Conservation (phyloP, 2,113 vertebrate genomes). For the Poeciliopsis occidentalis region DNA sequence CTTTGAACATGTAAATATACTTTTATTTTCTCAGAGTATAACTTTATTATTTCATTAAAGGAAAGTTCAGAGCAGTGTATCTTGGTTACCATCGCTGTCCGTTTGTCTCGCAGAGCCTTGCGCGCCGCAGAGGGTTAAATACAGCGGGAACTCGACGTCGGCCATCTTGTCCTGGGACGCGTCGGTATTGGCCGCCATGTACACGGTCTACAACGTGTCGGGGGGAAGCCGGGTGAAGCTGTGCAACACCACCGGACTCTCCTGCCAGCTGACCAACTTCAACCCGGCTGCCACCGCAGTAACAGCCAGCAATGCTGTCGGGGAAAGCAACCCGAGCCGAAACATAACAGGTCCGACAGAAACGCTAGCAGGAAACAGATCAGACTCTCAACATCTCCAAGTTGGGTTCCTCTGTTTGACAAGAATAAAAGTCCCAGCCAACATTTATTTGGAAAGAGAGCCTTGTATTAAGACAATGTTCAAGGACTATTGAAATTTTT, state of each 20-base stretch:
- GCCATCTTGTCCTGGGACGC: constrained; percentile 66
- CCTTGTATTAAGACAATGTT: no score
- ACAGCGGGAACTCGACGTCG: constrained; percentile 28
- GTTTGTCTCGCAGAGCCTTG: constrained; percentile 71
- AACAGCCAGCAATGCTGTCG: constrained; percentile 72
- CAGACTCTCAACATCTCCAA: background rate
- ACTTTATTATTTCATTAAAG: no score
- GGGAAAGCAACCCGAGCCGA: constrained; percentile 67
- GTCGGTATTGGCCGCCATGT: constrained; percentile 63
- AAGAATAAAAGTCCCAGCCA: no score
- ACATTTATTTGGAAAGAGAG: no score
- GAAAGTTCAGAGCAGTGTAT: no score
- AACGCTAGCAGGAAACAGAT: background rate
- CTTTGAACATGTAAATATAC: no score
- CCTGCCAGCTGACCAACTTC: constrained; percentile 60
- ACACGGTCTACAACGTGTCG: constrained; percentile 59
- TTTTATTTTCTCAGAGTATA: no score
- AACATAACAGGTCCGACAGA: constrained; percentile 57
- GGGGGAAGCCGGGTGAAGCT: constrained; percentile 2
- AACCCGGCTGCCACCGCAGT: constrained; percentile 38
- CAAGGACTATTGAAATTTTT: no score
- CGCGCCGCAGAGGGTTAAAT: constrained; percentile 55
- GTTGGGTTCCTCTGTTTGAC: no score
- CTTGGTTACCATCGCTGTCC: no score
- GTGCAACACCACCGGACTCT: constrained; percentile 69